Evolutionary conservation across 2,797 vertebrate species (phyloP), one percentile per base, ranked within the genome.

Genomic region (Nothura maculosa): DNA sequence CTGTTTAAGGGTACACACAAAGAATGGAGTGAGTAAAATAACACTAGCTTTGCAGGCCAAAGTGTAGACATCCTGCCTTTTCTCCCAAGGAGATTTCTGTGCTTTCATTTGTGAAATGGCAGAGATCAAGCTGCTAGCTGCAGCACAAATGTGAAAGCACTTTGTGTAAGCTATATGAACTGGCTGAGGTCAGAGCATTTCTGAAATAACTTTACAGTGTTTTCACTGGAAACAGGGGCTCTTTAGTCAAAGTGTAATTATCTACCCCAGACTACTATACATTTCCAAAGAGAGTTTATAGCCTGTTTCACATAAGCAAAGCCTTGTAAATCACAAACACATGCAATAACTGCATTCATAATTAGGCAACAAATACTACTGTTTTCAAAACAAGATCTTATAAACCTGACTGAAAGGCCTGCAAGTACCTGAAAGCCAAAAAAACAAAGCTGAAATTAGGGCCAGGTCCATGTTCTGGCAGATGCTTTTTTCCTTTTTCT

Each of bases 151-250:
- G 93, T 89, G 74, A 96, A 96, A 95, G 91, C 64, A 94, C 94
- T 95, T 92, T 87, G 76, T 94, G 79, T 69, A 87, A 80, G 76
- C 92, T 85, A 82, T 36, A 88, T 64, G 91, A 82, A 87, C 93
- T 12, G 64, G 92, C 72, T 93, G 90, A 94, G 87, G 87, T 94
- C 87, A 96, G 90, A 95, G 64, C 78, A 95, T 96, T 96, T 92
- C 91, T 95, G 87, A 94, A 95, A 94, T 92, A 83, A 90, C 78
- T 95, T 93, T 81, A 81, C 76, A 90, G 54, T 80, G 91, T 95
- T 96, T 96, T 95, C 90, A 97, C 87, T 97, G 91, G 86, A 85
- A 95, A 92, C 78, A 96, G 89, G 95, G 88, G 92, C 45, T 93
- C 86, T 93, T 96, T 92, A 84, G 83, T 91, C 92, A 78, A 95